These are phyloP conservation scores for Aproaerema taeniolella DNA, from an alignment of 2,888 invertebrate genomes.

Conservation along the genomic window DNA sequence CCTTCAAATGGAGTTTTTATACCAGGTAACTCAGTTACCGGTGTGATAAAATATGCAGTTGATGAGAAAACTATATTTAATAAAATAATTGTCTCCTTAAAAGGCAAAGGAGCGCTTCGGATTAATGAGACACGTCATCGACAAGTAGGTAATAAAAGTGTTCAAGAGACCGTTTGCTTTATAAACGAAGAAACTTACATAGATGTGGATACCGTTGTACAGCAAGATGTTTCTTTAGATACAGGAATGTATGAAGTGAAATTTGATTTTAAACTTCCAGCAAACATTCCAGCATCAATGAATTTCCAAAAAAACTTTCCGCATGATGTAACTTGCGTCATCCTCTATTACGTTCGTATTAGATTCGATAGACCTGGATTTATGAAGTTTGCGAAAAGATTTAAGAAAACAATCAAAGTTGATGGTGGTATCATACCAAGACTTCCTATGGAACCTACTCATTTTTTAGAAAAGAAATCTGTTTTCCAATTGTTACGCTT, in stretches of 20 bases:
- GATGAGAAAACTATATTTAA: constrained; percentile 22
- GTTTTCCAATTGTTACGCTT: constrained; percentile 21
- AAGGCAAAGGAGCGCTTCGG: constrained; percentile 22
- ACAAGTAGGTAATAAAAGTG: constrained; percentile 9
- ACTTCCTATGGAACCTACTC: constrained; percentile 19
- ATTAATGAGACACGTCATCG: constrained; percentile 12
- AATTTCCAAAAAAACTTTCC: constrained; percentile 16
- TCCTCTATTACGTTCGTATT: constrained; percentile 34
- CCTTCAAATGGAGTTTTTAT: constrained; percentile 17
- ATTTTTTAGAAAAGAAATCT: constrained; percentile 22
- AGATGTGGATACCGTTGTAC: constrained; percentile 22
- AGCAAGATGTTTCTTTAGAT: constrained; percentile 14
- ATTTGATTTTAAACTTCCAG: constrained; percentile 32
- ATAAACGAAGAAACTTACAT: constrained; percentile 24
- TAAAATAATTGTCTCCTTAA: constrained; percentile 24
- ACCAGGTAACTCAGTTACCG: constrained; percentile 23
- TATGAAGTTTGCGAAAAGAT: constrained; percentile 25
- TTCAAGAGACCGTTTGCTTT: not conserved
- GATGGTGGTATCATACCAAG: constrained; percentile 20
- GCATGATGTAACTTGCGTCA: constrained; percentile 24
- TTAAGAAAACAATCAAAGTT: constrained; percentile 26
- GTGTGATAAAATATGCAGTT: constrained; percentile 24
- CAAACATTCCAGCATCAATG: constrained; percentile 29
- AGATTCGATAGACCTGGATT: constrained; percentile 35
- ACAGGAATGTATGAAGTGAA: constrained; percentile 28